Conservation (phyloP, 2,797 vertebrate species). For the Thalassophryne amazonica region DNA sequence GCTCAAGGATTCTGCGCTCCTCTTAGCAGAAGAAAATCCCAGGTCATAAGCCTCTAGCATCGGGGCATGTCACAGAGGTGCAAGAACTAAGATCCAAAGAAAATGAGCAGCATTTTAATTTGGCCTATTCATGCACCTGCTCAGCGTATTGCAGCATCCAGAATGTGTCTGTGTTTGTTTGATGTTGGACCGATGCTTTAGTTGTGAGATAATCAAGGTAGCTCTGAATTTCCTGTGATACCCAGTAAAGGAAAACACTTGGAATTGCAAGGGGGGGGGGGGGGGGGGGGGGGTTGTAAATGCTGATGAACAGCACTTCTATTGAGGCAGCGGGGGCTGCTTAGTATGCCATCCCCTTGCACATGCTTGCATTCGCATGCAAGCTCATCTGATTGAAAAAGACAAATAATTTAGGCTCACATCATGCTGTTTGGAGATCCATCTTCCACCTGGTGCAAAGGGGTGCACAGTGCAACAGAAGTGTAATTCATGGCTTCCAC, state of each 20-base stretch:
- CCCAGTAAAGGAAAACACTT: conserved; percentile 47
- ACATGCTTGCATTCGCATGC: background rate
- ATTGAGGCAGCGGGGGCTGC: conserved; percentile 65
- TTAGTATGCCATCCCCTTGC: conserved; percentile 57
- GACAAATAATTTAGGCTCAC: conserved; percentile 36
- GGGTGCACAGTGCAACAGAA: no score
- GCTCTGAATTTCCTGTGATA: conserved; percentile 27
- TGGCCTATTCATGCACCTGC: conserved; percentile 1
- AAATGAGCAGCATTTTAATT: conserved; percentile 38
- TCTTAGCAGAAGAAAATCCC: conserved; percentile 39
- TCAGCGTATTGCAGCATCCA: background rate
- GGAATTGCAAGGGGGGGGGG: conserved; percentile 48
- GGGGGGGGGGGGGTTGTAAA: conserved; percentile 56
- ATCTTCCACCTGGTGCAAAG: no score
- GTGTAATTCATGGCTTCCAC: no score
- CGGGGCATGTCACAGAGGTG: conserved; percentile 16
- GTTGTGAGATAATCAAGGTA: conserved; percentile 25
- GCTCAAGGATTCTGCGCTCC: conserved; percentile 27
- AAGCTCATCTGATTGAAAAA: conserved; percentile 4
- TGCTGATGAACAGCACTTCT: conserved; percentile 71
- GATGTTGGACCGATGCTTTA: background rate
- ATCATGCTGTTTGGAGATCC: no score
- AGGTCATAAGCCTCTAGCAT: conserved; percentile 43
- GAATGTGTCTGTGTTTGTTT: background rate
- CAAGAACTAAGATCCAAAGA: conserved; percentile 30